Percentiles rank a stretch among this genome's conserved stretches.
Conservation (phyloP, 2,888 invertebrate genomes). For the Rutpela maculata region DNA sequence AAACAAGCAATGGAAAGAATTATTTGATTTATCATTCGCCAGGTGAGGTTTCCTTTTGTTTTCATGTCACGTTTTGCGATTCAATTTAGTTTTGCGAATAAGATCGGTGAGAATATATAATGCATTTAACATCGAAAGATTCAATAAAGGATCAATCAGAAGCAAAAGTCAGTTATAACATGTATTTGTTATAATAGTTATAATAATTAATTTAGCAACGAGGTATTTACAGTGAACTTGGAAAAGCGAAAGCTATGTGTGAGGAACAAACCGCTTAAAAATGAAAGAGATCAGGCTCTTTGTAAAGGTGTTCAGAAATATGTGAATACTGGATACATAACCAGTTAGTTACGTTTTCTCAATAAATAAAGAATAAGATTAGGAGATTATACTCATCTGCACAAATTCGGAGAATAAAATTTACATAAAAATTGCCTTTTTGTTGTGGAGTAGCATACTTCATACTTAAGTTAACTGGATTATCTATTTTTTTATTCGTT, state of each 20-base stretch:
- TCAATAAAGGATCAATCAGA: not conserved
- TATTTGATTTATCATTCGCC: no score
- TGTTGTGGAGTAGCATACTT: not conserved
- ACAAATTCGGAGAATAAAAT: not conserved
- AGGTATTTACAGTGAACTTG: no score
- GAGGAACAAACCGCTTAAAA: no score
- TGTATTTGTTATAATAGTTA: no score
- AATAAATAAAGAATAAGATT: not conserved
- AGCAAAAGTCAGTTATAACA: no score
- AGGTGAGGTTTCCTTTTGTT: not conserved
- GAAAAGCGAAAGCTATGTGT: no score
- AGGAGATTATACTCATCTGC: not conserved
- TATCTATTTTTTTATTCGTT: conserved; percentile 8
- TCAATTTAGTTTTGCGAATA: not conserved
- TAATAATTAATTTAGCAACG: no score
- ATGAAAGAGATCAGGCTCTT: no score
- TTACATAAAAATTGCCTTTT: conserved; percentile 22
- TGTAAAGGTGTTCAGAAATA: no score
- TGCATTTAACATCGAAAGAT: not conserved
- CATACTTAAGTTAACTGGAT: not conserved
- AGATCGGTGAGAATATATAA: not conserved
- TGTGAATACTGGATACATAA: not conserved
- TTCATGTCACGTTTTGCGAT: conserved; percentile 13
- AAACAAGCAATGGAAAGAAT: no score
- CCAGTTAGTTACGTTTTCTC: not conserved